Base-by-base conservation (phyloP, 2,888 invertebrate species). In the Latheticus oryzae region DNA sequence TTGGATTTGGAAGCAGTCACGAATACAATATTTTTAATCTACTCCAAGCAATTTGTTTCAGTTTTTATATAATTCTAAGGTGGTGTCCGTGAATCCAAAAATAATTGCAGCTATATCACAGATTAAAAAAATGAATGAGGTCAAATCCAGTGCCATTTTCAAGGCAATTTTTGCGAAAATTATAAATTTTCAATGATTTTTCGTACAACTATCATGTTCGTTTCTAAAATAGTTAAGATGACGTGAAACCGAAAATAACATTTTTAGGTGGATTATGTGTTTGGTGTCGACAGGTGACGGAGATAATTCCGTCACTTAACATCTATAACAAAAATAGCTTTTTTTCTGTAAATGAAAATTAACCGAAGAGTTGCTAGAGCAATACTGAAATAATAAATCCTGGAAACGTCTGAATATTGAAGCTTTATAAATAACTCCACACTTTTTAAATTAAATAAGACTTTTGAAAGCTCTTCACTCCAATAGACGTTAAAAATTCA, bases 191-290 rank as follows among this genome's bases (percentile, higher is more conserved):
- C n/a, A n/a, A n/a, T n/a, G n/a, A n/a, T n/a, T n/a, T n/a, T n/a
- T n/a, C n/a, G n/a, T n/a, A n/a, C n/a, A n/a, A n/a, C n/a, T n/a
- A n/a, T n/a, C n/a, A n/a, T n/a, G n/a, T n/a, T n/a, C n/a, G n/a
- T n/a, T n/a, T n/a, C n/a, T n/a, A n/a, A n/a, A n/a, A n/a, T n/a
- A n/a, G 48, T 48, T 35, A 12, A 5, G 35, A 33, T 35, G 35
- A 48, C 48, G 35, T 48, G 35, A 35, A 48, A 48, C 48, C 35
- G 35, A 48, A 48, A 48, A 48, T 48, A 48, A 48, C 33, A 48
- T 16, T 30, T 45, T 48, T 9, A 33, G 35, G 24, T 33, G 24
- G 45, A 45, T 9, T 16, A 42, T 30, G n/a, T 9, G 12, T 17
- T 40, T 26, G 35, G 35, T 35, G 35, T 23, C 24, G 26, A 26